Base-by-base conservation (phyloP, 2,113 vertebrate genomes). In the Menura novaehollandiae region DNA sequence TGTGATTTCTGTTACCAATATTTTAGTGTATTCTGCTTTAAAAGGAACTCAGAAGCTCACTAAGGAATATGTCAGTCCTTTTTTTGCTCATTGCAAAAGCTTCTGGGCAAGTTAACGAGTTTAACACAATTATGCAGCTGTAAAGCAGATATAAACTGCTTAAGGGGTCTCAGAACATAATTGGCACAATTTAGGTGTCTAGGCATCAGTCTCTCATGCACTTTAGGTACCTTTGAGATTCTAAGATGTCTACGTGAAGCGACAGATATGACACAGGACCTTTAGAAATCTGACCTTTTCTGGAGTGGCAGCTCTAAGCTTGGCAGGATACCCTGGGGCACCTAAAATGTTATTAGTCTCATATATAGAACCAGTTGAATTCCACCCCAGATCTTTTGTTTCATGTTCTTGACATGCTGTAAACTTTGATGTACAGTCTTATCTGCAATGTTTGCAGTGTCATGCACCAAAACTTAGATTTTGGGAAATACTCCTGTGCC, bases 71-170 rank as follows among this genome's bases (percentile, higher is more conserved):
- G 26, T 58, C 90, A 46, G 26, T n/a, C 2, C 67, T 73, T 69
- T 68, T 58, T 79, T 72, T 55, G 18, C 46, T 81, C 39, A 16
- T 35, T 91, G 82, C n/a, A 74, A 77, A 88, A 35, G 58, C n/a
- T 83, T 72, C 79, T 73, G 78, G 75, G 63, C 75, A 90, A 80
- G 53, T 49, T 37, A 92, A 83, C 1, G 4, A 69, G 43, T 49
- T 85, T 72, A 88, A 76, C 58, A 37, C 51, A 85, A 43, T 94
- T 85, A 60, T 17, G 88, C 6, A 24, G 32, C 49, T 93, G 51
- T 85, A 90, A 64, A 73, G 46, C 67, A 92, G 88, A 80, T 46
- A 49, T 20, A 69, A 94, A 95, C 41, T 77, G 74, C 88, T 94
- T 66, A 39, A 90, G 41, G 63, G 71, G 7, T 76, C 71, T 88